phyloP scores from a whole-genome alignment of 92 coral and sea anemone genomes.

The Parazoanthus darwini region DNA sequence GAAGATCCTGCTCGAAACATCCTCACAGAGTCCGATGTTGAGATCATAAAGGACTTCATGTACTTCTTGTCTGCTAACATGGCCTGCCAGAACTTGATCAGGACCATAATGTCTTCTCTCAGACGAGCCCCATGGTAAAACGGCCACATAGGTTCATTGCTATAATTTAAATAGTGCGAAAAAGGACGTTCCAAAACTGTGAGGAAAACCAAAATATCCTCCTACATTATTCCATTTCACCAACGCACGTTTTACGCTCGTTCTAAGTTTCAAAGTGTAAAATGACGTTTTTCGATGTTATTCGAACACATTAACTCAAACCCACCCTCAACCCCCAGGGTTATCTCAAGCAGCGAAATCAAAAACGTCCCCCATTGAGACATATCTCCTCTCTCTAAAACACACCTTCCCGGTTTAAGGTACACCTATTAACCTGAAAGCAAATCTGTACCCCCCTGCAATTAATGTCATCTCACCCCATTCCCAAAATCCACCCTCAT shows the following conservation, averaged over 20 bases:
- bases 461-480: too few relatives aligned
- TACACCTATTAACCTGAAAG: neutral
- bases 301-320: too few relatives aligned
- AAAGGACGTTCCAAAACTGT: neutral
- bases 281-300: too few relatives aligned
- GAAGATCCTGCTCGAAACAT: constrained; percentile 36
- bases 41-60: constrained; percentile 81
- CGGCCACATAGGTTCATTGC: constrained; percentile 92
- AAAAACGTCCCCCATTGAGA: too few relatives aligned
- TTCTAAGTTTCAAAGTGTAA: too few relatives aligned
- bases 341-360: too few relatives aligned
- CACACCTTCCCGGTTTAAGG: neutral
- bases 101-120: constrained; percentile 79
- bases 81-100: constrained; percentile 99
- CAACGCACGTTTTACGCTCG: too few relatives aligned
- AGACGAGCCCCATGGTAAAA: constrained; percentile 72
- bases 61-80: constrained; percentile 93
- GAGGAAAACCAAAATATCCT: neutral
- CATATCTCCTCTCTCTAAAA: neutral
- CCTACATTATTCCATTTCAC: too few relatives aligned
- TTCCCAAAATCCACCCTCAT: too few relatives aligned
- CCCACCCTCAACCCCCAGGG: too few relatives aligned
- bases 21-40: constrained; percentile 33
- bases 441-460: too few relatives aligned
- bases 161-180: constrained; percentile 14